Base-by-base conservation (phyloP, 37 sponge, comb jelly and placozoan genomes). In the Eunapius fragilis region DNA sequence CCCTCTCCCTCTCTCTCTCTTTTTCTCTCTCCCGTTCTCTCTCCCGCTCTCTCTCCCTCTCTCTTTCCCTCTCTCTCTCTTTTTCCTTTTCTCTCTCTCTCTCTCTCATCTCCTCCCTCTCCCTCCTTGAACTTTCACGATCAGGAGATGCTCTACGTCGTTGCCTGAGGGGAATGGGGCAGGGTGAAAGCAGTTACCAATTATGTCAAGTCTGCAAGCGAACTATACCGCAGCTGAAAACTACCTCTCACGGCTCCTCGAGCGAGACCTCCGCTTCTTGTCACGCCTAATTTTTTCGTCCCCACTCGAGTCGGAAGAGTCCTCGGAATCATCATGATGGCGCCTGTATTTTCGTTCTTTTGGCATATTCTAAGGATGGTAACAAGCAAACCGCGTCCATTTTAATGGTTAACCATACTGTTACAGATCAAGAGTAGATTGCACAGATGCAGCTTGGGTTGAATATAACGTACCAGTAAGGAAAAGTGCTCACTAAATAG, bases 71-170 rank as follows among this genome's bases (percentile, higher is more conserved):
- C 32, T 31, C 75, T 3, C 30, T 38, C 23, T 77, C 77, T 13
- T 27, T 26, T 28, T 83, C 73, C 32, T 38, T 77, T 34, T 70
- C 73, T 37, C 86, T 78, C 50, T 69, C 72, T 69, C 86, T 78
- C 22, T n/a, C 70, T 31, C 41, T 7, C n/a, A 26, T 10, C 28
- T 5, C 17, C 58, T 25, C 49, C 45, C 31, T 25, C 68, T 47
- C 31, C 38, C 79, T 30, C 37, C 35, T 45, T 9, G 47, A 45
- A 6, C 72, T 71, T 71, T 71, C 72, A 31, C 72, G 26, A 10
- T 30, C 30, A 71, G 30, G 72, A 26, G 72, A 71, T 6, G 30
- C 3, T 71, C 72, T 4, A 71, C 30, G 30, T 71, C 30, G 26
- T 26, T 71, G 47, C 47, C 47, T 45, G 9, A 4, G 47, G 4